Conservation (phyloP, 2,888 invertebrate species). For the Agelastica alni region DNA sequence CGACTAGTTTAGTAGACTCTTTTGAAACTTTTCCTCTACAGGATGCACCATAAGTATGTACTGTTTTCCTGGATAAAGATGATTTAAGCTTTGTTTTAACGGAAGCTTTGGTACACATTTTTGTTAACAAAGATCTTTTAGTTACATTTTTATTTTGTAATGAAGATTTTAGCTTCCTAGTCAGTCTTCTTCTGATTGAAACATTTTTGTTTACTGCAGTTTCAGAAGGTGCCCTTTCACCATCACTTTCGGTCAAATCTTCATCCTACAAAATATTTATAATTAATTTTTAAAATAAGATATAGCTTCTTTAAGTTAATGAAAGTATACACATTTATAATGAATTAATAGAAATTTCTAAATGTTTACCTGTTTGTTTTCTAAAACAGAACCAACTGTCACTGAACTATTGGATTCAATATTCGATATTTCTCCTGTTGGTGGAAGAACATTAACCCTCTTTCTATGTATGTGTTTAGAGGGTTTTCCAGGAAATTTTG, state of each 20-base stretch:
- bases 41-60: slow-evolving; percentile 34
- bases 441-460: slow-evolving; percentile 78
- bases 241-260: slow-evolving; percentile 54
- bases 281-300: not conserved
- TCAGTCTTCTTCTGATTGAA: slow-evolving; percentile 45
- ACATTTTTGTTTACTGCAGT: slow-evolving; percentile 54
- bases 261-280: slow-evolving; percentile 37
- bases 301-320: too few relatives aligned
- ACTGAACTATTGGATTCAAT: slow-evolving; percentile 47
- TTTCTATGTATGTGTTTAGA: slow-evolving; percentile 85
- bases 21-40: slow-evolving; percentile 37
- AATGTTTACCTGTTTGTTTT: slow-evolving; percentile 56
- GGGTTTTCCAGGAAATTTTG: slow-evolving; percentile 87
- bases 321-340: too few relatives aligned
- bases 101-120: slow-evolving; percentile 43
- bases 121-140: slow-evolving; percentile 46
- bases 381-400: slow-evolving; percentile 51
- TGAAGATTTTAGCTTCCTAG: slow-evolving; percentile 45
- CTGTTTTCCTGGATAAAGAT: slow-evolving; percentile 34
- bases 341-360: too few relatives aligned
- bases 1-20: slow-evolving; percentile 52
- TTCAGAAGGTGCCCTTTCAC: slow-evolving; percentile 56
- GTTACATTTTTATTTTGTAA: slow-evolving; percentile 43
- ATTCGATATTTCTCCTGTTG: slow-evolving; percentile 49
- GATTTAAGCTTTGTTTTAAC: slow-evolving; percentile 40